These are phyloP conservation scores for Clupea harengus DNA, from an alignment of 2,113 vertebrate species.

Conservation along the genomic window DNA sequence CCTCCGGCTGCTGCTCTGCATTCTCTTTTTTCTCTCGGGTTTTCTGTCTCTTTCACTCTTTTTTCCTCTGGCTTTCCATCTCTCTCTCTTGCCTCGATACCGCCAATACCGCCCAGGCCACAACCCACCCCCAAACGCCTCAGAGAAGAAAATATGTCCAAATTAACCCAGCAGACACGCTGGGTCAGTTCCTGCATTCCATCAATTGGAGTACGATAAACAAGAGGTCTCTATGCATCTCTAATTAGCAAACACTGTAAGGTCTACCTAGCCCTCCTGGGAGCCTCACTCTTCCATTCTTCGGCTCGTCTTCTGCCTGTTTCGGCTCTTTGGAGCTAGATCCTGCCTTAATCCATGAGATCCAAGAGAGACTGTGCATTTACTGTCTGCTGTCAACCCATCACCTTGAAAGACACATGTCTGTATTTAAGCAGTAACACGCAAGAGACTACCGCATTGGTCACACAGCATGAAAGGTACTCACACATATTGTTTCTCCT, in stretches of 20 bases:
- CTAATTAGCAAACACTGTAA: slow-evolving; percentile 35
- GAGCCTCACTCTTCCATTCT: background rate
- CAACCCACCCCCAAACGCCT: background rate
- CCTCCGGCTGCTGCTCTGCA: slow-evolving; percentile 19
- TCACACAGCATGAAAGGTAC: background rate
- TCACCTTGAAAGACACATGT: background rate
- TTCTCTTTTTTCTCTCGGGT: background rate
- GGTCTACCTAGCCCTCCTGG: background rate
- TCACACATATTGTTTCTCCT: background rate
- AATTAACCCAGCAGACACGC: slow-evolving; percentile 24
- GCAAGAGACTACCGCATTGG: background rate
- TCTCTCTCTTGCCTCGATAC: background rate
- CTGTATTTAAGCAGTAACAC: background rate
- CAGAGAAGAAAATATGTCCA: slow-evolving; percentile 19
- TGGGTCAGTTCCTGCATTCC: slow-evolving; percentile 31
- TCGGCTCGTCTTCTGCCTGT: background rate
- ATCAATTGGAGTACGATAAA: slow-evolving; percentile 20
- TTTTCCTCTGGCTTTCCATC: background rate
- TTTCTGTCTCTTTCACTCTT: background rate
- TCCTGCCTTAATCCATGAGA: background rate
- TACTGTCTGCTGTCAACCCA: background rate
- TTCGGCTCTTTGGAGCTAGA: background rate
- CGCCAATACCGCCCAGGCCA: background rate
- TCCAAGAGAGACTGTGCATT: background rate
- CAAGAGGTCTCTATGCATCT: slow-evolving; percentile 34